Percentiles rank a stretch among this genome's conserved stretches.
Conservation (phyloP, 2,888 invertebrate genomes). For the Parthenolecanium corni region DNA sequence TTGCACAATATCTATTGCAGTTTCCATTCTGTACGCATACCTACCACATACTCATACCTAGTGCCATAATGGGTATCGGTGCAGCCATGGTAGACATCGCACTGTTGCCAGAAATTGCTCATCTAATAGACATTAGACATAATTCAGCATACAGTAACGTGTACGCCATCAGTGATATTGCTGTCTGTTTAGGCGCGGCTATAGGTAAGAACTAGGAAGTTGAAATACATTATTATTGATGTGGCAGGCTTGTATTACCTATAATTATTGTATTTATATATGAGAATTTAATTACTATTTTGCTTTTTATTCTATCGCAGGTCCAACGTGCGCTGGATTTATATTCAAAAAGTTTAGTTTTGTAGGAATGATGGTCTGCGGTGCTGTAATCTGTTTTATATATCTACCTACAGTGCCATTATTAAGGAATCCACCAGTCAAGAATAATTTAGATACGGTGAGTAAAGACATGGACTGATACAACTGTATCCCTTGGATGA, state of each 20-base stretch:
- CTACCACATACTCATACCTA: slow-evolving; percentile 86
- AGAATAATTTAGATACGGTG: no score
- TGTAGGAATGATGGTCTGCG: slow-evolving; percentile 94
- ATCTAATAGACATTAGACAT: slow-evolving; percentile 92
- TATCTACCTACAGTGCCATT: slow-evolving; percentile 86
- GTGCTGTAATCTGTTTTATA: slow-evolving; percentile 81
- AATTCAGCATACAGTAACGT: slow-evolving; percentile 96
- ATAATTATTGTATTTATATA: background rate
- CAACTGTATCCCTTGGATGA: no score
- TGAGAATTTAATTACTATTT: no score
- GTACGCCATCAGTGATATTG: slow-evolving; percentile 96
- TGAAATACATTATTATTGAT: background rate
- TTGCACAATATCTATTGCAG: slow-evolving; percentile 42
- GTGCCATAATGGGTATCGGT: slow-evolving; percentile 94
- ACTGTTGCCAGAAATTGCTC: slow-evolving; percentile 99
- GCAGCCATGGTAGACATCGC: slow-evolving; percentile 99
- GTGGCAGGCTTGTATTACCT: background rate
- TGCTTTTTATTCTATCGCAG: slow-evolving; percentile 41
- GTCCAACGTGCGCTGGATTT: slow-evolving; percentile 83
- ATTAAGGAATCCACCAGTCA: slow-evolving; percentile 81
- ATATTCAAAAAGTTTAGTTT: slow-evolving; percentile 91
- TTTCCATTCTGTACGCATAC: slow-evolving; percentile 88
- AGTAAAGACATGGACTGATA: no score
- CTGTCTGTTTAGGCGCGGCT: slow-evolving; percentile 96
- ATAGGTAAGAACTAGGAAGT: slow-evolving; percentile 71